These are phyloP conservation scores for Callimorpha dominula DNA, from an alignment of 2,888 invertebrate genomes.

Conservation along the genomic window DNA sequence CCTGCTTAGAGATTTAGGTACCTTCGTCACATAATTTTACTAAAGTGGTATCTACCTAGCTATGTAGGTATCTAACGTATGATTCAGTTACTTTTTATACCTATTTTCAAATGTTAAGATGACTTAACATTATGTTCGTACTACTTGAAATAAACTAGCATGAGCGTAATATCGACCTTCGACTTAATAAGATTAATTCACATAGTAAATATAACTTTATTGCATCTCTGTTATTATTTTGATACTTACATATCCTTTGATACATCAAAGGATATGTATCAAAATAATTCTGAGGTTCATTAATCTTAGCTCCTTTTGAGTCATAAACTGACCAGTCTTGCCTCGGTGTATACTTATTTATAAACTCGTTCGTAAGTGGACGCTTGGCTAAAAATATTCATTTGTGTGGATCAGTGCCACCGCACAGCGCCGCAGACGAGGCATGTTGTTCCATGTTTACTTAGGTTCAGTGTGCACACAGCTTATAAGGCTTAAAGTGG, in stretches of 20 bases:
- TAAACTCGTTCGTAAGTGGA: constrained; percentile 53
- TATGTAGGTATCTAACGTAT: too few relatives aligned
- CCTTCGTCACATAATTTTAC: not conserved
- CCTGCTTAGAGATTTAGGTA: too few relatives aligned
- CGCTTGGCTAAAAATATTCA: constrained; percentile 43
- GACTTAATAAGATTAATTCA: not conserved
- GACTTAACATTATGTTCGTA: not conserved
- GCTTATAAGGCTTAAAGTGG: constrained; percentile 26
- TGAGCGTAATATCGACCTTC: not conserved
- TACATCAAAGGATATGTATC: not conserved
- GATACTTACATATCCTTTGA: too few relatives aligned
- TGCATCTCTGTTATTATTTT: not conserved
- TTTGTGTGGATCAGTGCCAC: constrained; percentile 42
- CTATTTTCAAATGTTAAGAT: not conserved
- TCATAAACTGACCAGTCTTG: constrained; percentile 38
- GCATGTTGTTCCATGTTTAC: constrained; percentile 19
- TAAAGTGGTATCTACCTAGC: not conserved
- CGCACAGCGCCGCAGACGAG: constrained; percentile 10
- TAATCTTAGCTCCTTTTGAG: constrained; percentile 38
- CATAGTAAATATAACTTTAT: not conserved
- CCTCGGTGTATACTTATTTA: constrained; percentile 48
- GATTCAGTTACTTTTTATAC: too few relatives aligned
- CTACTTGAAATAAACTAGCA: not conserved
- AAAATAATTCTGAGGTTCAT: constrained; percentile 34
- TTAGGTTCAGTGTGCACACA: constrained; percentile 22